These are phyloP conservation scores for Poeciliopsis retropinna DNA, from an alignment of 2,113 vertebrate genomes.

Conservation along the genomic window DNA sequence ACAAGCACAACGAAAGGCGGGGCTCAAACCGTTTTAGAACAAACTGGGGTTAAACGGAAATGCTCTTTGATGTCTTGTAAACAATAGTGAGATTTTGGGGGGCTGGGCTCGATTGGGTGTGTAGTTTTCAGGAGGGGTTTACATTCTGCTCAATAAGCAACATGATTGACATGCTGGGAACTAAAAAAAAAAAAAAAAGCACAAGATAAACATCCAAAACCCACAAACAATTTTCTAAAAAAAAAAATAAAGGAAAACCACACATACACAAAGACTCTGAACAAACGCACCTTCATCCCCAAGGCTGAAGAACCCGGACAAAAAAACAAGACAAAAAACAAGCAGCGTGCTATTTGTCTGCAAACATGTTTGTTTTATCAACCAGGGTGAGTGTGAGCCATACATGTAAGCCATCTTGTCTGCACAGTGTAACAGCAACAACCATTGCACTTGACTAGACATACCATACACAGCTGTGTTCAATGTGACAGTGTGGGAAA, in stretches of 20 bases:
- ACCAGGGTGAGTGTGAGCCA: slow-evolving; percentile 49
- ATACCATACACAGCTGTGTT: slow-evolving; percentile 67
- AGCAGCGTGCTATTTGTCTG: slow-evolving; percentile 47
- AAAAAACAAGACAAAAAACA: slow-evolving; percentile 46
- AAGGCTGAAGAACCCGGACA: slow-evolving; percentile 49
- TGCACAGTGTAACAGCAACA: slow-evolving; percentile 74
- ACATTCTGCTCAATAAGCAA: slow-evolving; percentile 80
- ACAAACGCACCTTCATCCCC: slow-evolving; percentile 44
- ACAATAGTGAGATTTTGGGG: slow-evolving; percentile 73
- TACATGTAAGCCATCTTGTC: slow-evolving; percentile 69
- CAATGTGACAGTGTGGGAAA: slow-evolving; percentile 67
- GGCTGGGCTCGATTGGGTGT: slow-evolving; percentile 54
- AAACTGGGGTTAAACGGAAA: slow-evolving; percentile 46
- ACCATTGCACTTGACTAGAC: slow-evolving; percentile 72
- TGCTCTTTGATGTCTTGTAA: slow-evolving; percentile 73
- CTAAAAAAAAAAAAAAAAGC: slow-evolving; percentile 7
- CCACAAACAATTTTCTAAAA: slow-evolving; percentile 55
- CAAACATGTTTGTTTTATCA: slow-evolving; percentile 45
- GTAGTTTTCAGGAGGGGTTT: slow-evolving; percentile 66
- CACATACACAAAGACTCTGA: slow-evolving; percentile 54
- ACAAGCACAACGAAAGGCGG: slow-evolving; percentile 66
- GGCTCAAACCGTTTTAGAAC: slow-evolving; percentile 48
- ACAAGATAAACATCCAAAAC: slow-evolving; percentile 63
- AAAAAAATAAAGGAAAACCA: slow-evolving; percentile 6
- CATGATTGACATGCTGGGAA: slow-evolving; percentile 77